These are phyloP conservation scores for Danaus plexippus DNA, from an alignment of 1,140 invertebrate species.

Conservation along the genomic window DNA sequence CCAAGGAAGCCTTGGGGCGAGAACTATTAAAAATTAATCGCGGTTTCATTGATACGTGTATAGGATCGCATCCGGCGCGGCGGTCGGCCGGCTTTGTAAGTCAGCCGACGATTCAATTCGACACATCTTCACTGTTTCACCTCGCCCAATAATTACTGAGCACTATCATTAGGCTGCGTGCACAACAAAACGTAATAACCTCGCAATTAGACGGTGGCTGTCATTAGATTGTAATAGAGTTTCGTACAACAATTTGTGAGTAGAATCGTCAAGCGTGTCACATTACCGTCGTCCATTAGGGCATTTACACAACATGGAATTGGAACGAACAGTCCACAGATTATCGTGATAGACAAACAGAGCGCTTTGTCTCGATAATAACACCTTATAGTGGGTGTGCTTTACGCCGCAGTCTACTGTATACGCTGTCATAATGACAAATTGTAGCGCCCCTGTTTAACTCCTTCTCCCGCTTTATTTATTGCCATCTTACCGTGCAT, in stretches of 20 bases:
- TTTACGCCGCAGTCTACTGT: slow-evolving; percentile 19
- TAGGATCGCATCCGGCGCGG: slow-evolving; percentile 34
- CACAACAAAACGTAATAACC: slow-evolving; percentile 68
- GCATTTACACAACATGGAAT: slow-evolving; percentile 70
- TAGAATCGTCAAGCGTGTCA: slow-evolving; percentile 71
- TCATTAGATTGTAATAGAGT: slow-evolving; percentile 69
- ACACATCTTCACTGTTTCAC: slow-evolving; percentile 69
- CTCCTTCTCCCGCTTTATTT: slow-evolving; percentile 5
- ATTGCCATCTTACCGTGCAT: slow-evolving; percentile 1
- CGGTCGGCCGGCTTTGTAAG: slow-evolving; percentile 21
- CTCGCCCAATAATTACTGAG: slow-evolving; percentile 64
- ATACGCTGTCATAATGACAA: slow-evolving; percentile 29
- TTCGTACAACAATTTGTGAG: slow-evolving; percentile 68
- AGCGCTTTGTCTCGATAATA: slow-evolving; percentile 67
- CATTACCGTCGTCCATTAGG: slow-evolving; percentile 69
- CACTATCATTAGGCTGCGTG: slow-evolving; percentile 60
- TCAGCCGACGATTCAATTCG: slow-evolving; percentile 56
- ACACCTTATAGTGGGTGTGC: slow-evolving; percentile 52
- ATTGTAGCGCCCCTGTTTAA: slow-evolving; percentile 17
- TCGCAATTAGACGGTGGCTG: slow-evolving; percentile 67
- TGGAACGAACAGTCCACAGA: slow-evolving; percentile 67
- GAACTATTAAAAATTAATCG: slow-evolving; percentile 54
- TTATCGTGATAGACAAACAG: slow-evolving; percentile 70
- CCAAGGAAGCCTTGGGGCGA: slow-evolving; percentile 23
- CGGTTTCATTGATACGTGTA: slow-evolving; percentile 45